Evolutionary conservation across 23 tunicate species (phyloP).

Genomic region (Trididemnum clinides): DNA sequence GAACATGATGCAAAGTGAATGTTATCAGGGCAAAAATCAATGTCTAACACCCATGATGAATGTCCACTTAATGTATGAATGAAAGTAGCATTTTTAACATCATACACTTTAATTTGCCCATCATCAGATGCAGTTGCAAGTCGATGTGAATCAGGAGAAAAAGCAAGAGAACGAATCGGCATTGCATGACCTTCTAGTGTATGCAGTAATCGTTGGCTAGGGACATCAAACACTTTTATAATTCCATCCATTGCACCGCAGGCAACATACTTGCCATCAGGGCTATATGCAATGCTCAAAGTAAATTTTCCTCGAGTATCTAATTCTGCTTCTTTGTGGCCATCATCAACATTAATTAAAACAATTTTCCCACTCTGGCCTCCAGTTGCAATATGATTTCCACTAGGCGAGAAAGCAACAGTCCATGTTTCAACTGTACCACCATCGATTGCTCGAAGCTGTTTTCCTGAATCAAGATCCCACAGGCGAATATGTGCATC

Average conservation of each 20-base stretch:
- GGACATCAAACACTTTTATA: constrained; percentile 89
- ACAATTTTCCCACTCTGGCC: constrained; percentile 89
- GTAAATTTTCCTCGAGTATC: constrained; percentile 96
- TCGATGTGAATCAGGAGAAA: constrained; percentile 94
- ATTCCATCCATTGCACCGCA: constrained; percentile 99
- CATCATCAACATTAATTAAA: constrained; percentile 84
- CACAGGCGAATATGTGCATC: constrained; percentile 94
- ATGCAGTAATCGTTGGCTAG: constrained; percentile 62
- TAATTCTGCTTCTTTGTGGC: constrained; percentile 76
- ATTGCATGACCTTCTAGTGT: constrained; percentile 98
- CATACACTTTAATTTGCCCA: constrained; percentile 94
- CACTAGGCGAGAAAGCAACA: constrained; percentile 89
- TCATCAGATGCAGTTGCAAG: constrained; percentile 97
- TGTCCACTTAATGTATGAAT: constrained; percentile 95
- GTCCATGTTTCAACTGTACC: constrained; percentile 97
- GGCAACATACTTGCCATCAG: constrained; percentile 93
- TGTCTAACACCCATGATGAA: constrained; percentile 89
- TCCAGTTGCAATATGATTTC: constrained; percentile 91
- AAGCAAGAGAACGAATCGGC: constrained; percentile 94
- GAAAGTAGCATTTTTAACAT: constrained; percentile 88
- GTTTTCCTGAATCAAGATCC: constrained; percentile 92
- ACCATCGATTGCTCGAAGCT: constrained; percentile 87
- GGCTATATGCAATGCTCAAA: constrained; percentile 88
- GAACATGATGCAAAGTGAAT: constrained; percentile 88
- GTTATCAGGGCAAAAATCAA: constrained; percentile 92